phyloP scores from a whole-genome alignment of 2,113 vertebrate species.

The Perca schrenkii region DNA sequence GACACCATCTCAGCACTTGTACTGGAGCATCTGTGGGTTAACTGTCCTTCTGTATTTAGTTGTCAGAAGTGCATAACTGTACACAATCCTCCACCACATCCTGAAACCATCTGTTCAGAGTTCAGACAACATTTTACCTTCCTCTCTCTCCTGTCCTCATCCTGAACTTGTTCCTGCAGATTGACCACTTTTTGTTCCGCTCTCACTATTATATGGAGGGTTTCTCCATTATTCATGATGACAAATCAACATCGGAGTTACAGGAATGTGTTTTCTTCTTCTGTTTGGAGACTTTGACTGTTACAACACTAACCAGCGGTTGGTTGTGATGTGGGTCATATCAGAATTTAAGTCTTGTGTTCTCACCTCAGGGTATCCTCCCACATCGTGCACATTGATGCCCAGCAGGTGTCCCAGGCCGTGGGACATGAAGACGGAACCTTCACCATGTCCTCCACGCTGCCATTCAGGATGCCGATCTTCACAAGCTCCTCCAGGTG shows the following conservation, averaged over 20 bases:
- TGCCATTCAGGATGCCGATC: conserved; percentile 89
- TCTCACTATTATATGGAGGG: not conserved
- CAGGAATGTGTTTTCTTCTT: not conserved
- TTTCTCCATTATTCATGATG: conserved; percentile 42
- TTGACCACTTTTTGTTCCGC: conserved; percentile 16
- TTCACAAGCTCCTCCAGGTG: conserved; percentile 93
- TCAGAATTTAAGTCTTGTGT: not conserved
- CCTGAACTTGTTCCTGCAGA: conserved; percentile 34
- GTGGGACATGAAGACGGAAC: conserved; percentile 96
- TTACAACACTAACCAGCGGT: not conserved
- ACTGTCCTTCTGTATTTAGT: not conserved
- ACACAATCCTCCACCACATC: conserved; percentile 22
- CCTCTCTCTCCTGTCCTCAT: conserved; percentile 24
- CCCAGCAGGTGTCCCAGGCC: conserved; percentile 96
- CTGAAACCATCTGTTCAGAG: conserved; percentile 21
- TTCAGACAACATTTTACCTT: conserved; percentile 21
- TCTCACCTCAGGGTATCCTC: conserved; percentile 94
- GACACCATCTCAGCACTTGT: not conserved
- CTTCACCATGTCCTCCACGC: conserved; percentile 92
- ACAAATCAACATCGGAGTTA: conserved; percentile 32
- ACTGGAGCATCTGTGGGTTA: not conserved
- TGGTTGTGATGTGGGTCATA: not conserved
- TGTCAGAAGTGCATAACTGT: not conserved
- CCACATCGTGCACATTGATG: conserved; percentile 97
- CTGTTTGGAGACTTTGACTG: not conserved